phyloP scores from a whole-genome alignment of 2,113 vertebrate species.

The Trematomus loennbergii region DNA sequence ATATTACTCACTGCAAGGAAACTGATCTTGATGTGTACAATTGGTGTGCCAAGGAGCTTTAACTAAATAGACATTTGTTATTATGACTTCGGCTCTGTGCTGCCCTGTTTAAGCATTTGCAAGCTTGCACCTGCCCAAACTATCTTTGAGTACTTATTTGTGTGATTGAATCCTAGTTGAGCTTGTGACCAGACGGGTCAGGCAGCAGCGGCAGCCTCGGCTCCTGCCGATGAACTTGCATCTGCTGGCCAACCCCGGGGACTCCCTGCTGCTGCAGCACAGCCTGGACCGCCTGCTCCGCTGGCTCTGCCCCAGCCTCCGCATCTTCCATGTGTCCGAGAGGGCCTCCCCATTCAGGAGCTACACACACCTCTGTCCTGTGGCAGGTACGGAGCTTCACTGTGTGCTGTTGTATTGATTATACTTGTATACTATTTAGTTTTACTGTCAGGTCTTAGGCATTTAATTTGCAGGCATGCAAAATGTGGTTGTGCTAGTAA shows the following conservation, averaged over 20 bases:
- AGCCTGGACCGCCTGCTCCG: conserved; percentile 88
- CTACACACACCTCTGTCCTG: conserved; percentile 64
- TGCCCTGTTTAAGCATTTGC: neutral
- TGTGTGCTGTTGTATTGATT: neutral
- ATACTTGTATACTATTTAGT: neutral
- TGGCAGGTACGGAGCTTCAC: conserved; percentile 50
- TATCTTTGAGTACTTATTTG: neutral
- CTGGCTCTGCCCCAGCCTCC: conserved; percentile 86
- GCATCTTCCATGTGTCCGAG: conserved; percentile 92
- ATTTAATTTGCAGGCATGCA: neutral
- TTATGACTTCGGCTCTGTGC: too few species aligned
- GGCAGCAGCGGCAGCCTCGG: conserved; percentile 62
- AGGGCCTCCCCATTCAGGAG: conserved; percentile 79
- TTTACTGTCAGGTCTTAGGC: neutral
- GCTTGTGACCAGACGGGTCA: conserved; percentile 70
- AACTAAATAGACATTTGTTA: neutral
- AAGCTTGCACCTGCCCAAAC: neutral
- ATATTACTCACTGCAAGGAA: neutral
- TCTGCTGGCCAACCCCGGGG: conserved; percentile 88
- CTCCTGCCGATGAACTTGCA: conserved; percentile 87
- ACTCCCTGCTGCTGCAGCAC: conserved; percentile 87
- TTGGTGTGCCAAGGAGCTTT: too few species aligned
- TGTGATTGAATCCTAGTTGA: conserved; percentile 44
- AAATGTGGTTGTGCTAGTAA: neutral
- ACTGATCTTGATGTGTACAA: neutral